Evolutionary conservation across 2,888 invertebrate species (phyloP).

Genomic region (Agrenia bidenticulata): DNA sequence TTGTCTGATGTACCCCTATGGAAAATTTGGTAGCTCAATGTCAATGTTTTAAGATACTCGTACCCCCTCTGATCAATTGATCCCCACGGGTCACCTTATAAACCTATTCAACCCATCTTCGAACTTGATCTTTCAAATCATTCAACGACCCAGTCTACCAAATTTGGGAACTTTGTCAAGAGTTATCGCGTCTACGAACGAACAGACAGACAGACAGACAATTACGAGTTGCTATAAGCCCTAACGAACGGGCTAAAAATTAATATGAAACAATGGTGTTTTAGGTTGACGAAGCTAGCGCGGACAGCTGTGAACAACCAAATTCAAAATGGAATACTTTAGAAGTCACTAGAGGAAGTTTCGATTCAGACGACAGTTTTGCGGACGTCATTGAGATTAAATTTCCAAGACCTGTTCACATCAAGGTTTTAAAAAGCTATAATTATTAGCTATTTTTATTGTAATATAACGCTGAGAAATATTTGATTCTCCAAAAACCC

Average conservation of each 20-base stretch:
- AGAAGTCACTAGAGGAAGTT: constrained; percentile 79
- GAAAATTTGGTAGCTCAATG: no score
- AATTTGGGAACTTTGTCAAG: no score
- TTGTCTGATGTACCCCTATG: no score
- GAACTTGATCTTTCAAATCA: no score
- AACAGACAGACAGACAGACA: background rate
- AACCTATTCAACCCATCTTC: no score
- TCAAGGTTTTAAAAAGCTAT: constrained; percentile 74
- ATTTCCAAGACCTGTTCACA: constrained; percentile 81
- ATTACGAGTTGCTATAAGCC: background rate
- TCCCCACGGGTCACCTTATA: no score
- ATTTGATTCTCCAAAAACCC: constrained; percentile 9
- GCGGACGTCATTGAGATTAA: constrained; percentile 86
- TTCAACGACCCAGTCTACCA: no score
- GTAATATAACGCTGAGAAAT: background rate
- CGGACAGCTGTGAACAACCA: constrained; percentile 54
- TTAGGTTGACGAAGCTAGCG: constrained; percentile 43
- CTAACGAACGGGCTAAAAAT: no score
- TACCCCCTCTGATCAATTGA: no score
- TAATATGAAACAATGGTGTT: constrained; percentile 8
- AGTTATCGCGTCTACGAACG: no score
- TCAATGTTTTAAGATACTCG: no score
- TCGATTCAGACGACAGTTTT: constrained; percentile 75
- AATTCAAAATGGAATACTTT: constrained; percentile 75
- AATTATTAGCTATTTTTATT: no score